phyloP scores from a whole-genome alignment of 2,113 vertebrate genomes.

The zebrafish (Danio rerio) region DNA sequence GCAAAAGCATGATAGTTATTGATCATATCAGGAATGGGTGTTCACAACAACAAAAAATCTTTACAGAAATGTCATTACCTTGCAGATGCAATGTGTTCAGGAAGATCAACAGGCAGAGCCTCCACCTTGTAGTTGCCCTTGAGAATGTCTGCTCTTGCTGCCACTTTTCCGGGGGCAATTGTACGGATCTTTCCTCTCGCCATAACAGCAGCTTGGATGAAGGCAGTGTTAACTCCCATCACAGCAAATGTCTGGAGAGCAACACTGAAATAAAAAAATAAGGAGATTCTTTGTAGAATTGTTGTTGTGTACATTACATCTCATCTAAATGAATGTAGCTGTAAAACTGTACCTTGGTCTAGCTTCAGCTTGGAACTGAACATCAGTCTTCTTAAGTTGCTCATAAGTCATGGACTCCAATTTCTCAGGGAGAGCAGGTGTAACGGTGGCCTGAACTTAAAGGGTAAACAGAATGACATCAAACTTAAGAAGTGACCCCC shows the following conservation, averaged over 20 bases:
- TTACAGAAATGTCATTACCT: conserved; percentile 67
- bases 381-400: conserved; percentile 66
- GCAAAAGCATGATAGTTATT: conserved; percentile 40
- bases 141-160: conserved; percentile 72
- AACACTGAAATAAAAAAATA: conserved; percentile 66
- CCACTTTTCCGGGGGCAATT: conserved; percentile 70
- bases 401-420: conserved; percentile 60
- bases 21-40: not conserved
- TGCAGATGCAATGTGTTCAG: conserved; percentile 70
- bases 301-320: not conserved
- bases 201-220: conserved; percentile 77
- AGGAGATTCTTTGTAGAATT: not conserved
- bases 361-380: conserved; percentile 67
- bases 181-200: conserved; percentile 69
- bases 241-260: conserved; percentile 72
- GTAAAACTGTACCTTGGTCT: conserved; percentile 68
- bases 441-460: conserved; percentile 63
- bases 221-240: conserved; percentile 81
- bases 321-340: not conserved
- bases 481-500: too few species aligned
- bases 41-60: too few species aligned
- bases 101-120: conserved; percentile 69
- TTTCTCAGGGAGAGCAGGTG: conserved; percentile 67
- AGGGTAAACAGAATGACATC: not conserved
- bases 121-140: conserved; percentile 78